Conservation (phyloP, 2,797 vertebrate species). For the Graptemys geographica region DNA sequence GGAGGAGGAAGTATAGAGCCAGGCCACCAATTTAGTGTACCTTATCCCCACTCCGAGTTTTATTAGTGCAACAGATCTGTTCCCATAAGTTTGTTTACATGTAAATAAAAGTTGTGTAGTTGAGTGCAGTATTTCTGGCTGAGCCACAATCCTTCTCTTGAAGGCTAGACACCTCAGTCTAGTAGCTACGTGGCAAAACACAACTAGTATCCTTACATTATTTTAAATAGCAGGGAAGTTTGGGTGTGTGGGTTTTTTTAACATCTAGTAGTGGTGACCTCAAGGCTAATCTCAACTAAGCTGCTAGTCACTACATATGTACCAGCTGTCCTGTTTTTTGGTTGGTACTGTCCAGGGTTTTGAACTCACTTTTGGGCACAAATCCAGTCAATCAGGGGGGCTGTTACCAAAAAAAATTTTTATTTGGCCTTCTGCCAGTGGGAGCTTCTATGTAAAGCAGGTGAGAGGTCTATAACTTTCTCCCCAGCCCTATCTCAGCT, state of each 20-base stretch:
- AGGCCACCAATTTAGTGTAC: accelerated
- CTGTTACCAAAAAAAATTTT: background rate
- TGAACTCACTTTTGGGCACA: background rate
- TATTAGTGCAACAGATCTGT: background rate
- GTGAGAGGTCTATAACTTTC: background rate
- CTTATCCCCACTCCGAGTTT: background rate
- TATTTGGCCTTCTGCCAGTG: background rate
- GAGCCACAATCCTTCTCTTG: too few relatives aligned
- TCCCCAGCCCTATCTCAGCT: background rate
- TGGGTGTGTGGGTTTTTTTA: background rate
- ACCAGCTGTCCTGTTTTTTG: background rate
- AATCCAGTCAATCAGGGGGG: background rate
- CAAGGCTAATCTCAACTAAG: background rate
- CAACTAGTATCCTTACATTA: too few relatives aligned
- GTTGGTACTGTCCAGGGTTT: background rate
- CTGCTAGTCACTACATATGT: background rate
- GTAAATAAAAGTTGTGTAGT: accelerated
- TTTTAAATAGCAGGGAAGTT: background rate
- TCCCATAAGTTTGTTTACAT: too few relatives aligned
- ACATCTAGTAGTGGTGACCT: background rate
- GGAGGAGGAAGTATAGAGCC: background rate
- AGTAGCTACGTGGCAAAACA: too few relatives aligned
- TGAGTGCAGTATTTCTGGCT: accelerated
- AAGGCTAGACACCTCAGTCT: too few relatives aligned
- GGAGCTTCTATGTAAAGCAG: background rate